Evolutionary conservation across 2,888 invertebrate species (phyloP).

Genomic region (Rosalia funebris): DNA sequence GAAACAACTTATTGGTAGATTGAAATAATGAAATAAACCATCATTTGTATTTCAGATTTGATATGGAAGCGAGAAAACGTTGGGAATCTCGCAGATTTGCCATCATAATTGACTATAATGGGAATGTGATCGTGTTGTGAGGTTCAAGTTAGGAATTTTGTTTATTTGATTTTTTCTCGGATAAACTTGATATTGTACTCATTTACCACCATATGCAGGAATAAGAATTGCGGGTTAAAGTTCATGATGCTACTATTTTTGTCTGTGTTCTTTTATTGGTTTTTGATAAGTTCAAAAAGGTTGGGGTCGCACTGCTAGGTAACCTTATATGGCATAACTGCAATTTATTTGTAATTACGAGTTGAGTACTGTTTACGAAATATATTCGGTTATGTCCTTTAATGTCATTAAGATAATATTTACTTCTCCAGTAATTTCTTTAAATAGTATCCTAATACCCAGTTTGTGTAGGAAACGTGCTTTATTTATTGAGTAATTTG

Average conservation of each 20-base stretch:
- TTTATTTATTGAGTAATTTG: too few relatives aligned
- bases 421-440: too few relatives aligned
- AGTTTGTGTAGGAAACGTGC: too few relatives aligned
- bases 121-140: constrained; percentile 11
- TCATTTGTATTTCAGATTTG: constrained; percentile 29
- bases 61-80: constrained; percentile 30
- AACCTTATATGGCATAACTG: constrained; percentile 30
- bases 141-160: constrained; percentile 6
- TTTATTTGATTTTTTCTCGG: constrained; percentile 1
- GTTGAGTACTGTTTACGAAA: constrained; percentile 4
- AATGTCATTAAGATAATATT: too few relatives aligned
- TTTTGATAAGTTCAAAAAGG: constrained; percentile 32
- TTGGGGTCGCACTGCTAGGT: constrained; percentile 27
- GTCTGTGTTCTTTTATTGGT: constrained; percentile 3
- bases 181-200: constrained; percentile 7
- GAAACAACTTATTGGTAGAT: constrained; percentile 22
- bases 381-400: constrained; percentile 15
- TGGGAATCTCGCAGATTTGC: constrained; percentile 20
- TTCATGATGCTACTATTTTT: constrained; percentile 13
- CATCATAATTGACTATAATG: constrained; percentile 28
- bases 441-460: too few relatives aligned
- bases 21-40: constrained; percentile 31
- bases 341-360: constrained; percentile 37
- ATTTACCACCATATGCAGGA: constrained; percentile 5
- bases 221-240: constrained; percentile 8